Evolutionary conservation across 1,140 invertebrate species (phyloP), one percentile per base, ranked within the genome.

Genomic region (Protaetia brevitarsis): DNA sequence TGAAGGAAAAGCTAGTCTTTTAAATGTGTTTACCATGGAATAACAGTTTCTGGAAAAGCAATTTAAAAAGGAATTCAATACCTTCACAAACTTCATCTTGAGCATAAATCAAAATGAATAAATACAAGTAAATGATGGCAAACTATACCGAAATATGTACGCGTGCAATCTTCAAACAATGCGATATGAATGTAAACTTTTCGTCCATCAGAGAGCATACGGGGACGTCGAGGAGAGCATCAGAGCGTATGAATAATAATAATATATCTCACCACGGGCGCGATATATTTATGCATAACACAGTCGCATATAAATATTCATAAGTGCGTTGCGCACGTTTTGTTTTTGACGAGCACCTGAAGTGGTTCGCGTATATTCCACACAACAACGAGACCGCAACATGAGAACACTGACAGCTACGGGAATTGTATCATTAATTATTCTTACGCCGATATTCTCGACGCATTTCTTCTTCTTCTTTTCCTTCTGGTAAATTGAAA

Each of bases 261-360:
- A 72, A 70, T 68, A 63, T 63, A 65, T 65, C 64, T 58, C 64
- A 72, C 71, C 71, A 64, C 69, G 65, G 71, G 71, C 71, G 68
- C 65, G 71, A 70, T 70, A 51, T 51, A 66, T 69, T 67, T 70
- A 72, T 70, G 68, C 68, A 70, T 70, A 72, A 66, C 41, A 51
- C 41, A 23, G 19, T 23, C 59, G 27, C 36, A 59, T 70, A 72
- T 72, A 72, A 72, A 72, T 72, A 72, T 72, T 72, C 71, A 72
- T 72, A 66, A 72, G 64, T 19, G n/a, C 65, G 41, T 51, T 51
- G 41, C 41, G 19, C 65, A 63, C 64, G 60, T 69, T 59, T 63
- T 62, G 31, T 67, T 72, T 67, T 72, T 70, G 71, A 72, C 66
- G 66, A 68, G 67, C 71, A 72, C 68, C 68, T 72, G 64, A 65